Conservation (phyloP, 2,888 invertebrate species). For the Plebejus argus region DNA sequence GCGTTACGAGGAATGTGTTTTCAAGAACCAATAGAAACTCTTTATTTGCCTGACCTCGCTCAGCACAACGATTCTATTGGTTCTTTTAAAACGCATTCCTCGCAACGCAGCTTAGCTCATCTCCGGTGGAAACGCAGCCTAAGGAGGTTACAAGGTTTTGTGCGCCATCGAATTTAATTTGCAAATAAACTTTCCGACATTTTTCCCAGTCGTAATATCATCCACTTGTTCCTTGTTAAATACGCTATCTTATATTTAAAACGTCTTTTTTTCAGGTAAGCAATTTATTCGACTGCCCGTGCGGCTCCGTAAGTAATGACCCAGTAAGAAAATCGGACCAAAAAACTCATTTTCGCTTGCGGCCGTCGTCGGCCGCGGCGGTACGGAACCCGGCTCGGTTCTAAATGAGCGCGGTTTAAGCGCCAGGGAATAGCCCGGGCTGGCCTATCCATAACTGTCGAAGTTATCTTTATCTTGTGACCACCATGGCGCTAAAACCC, state of each 20-base stretch:
- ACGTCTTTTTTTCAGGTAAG: conserved; percentile 31
- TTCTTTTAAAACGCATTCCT: too few relatives aligned
- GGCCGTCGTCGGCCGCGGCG: conserved; percentile 10
- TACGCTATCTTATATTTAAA: conserved; percentile 7
- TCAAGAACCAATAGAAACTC: too few relatives aligned
- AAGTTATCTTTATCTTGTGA: conserved; percentile 23
- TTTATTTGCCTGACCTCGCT: too few relatives aligned
- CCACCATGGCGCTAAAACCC: conserved; percentile 16
- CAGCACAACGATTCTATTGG: too few relatives aligned
- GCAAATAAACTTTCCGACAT: not conserved
- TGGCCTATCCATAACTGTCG: conserved; percentile 31
- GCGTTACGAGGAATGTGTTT: too few relatives aligned
- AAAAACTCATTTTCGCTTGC: conserved; percentile 33
- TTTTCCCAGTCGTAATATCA: not conserved
- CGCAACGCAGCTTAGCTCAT: too few relatives aligned
- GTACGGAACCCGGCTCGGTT: conserved; percentile 21
- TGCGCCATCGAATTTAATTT: not conserved
- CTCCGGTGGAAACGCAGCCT: too few relatives aligned
- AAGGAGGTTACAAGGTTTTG: too few relatives aligned
- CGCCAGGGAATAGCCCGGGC: conserved; percentile 24
- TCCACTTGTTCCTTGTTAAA: conserved; percentile 15
- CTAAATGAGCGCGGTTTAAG: conserved; percentile 29
- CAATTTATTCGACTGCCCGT: conserved; percentile 19
- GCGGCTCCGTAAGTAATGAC: conserved; percentile 32
- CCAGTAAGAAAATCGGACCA: conserved; percentile 33